Evolutionary conservation across 2,113 vertebrate genomes (phyloP), one percentile per base, ranked within the genome.

Genomic region (Eudyptes chrysolophus): DNA sequence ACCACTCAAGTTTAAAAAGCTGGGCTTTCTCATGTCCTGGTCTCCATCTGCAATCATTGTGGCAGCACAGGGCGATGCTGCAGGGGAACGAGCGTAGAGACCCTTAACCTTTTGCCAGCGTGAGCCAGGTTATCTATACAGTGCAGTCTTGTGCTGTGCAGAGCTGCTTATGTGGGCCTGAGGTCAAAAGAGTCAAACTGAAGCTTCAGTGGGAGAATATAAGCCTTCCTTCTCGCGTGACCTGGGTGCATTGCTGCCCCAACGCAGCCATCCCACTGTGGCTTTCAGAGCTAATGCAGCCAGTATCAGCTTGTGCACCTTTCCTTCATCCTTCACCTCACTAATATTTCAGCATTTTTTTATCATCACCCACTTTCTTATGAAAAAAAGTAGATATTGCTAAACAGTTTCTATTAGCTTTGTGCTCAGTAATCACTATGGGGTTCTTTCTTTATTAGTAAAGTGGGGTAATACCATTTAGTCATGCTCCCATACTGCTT

Each of bases 31-130:
- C 25, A 42, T 24, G 16, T 0, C 0, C 15, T 2, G 0, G 10
- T 46, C 77, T 75, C n/a, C 38, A 48, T 17, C 46, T 36, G 34
- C 51, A 52, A 8, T n/a, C 15, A 4, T 13, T 32, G 70, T 48
- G 44, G 70, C 5, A 26, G 16, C 42, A 58, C 32, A 48, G 34
- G 49, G 20, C 1, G 3, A 46, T 46, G 32, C 29, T 81, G 18
- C 11, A 12, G n/a, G 8, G n/a, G 42, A 76, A 51, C 0, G 1
- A 71, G 29, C 1, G 0, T 30, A 21, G n/a, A 60, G 8, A 44
- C 20, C 10, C 10, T 64, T 26, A 48, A 30, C 8, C 17, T 82
- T 72, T 36, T 72, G 6, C n/a, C 22, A 34, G 8, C 0, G 0
- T 34, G 18, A 71, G 61, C 6, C 32, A 26, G 24, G 32, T 77